Evolutionary conservation across 2,113 vertebrate genomes (phyloP).

Genomic region (Balaeniceps rex): DNA sequence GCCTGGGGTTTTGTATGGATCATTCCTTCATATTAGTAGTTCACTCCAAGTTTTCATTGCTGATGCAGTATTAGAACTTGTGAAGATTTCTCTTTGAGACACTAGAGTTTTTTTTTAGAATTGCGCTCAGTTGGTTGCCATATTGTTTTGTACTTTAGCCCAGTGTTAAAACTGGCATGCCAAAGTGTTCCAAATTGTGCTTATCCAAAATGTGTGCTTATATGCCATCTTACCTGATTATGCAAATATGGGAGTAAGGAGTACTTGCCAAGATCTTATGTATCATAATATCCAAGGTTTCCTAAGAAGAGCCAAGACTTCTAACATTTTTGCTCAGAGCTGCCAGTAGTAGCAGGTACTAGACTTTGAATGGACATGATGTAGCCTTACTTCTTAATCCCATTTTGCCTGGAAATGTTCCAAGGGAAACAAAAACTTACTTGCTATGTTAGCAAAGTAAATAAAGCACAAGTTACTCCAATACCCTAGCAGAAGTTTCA

Average conservation of each 20-base stretch:
- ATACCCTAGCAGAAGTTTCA: background rate
- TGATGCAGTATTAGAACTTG: background rate
- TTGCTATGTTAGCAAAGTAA: slow-evolving; percentile 16
- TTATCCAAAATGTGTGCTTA: background rate
- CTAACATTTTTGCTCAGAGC: background rate
- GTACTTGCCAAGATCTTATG: background rate
- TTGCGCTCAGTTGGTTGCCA: background rate
- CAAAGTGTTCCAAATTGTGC: background rate
- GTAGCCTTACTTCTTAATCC: background rate
- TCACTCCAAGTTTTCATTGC: background rate
- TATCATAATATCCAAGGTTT: background rate
- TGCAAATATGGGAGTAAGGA: background rate
- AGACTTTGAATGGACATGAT: background rate
- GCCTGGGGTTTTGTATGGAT: background rate
- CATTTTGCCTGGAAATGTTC: background rate
- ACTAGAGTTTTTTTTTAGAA: background rate
- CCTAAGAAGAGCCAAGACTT: background rate
- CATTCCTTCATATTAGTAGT: background rate
- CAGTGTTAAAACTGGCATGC: background rate
- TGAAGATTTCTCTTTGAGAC: background rate
- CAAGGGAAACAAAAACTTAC: slow-evolving; percentile 26
- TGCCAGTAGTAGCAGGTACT: background rate
- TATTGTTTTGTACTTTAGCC: background rate
- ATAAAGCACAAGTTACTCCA: background rate
- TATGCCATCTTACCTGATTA: background rate